Evolutionary conservation across 2,888 invertebrate species (phyloP).

Genomic region (Alitta virens): DNA sequence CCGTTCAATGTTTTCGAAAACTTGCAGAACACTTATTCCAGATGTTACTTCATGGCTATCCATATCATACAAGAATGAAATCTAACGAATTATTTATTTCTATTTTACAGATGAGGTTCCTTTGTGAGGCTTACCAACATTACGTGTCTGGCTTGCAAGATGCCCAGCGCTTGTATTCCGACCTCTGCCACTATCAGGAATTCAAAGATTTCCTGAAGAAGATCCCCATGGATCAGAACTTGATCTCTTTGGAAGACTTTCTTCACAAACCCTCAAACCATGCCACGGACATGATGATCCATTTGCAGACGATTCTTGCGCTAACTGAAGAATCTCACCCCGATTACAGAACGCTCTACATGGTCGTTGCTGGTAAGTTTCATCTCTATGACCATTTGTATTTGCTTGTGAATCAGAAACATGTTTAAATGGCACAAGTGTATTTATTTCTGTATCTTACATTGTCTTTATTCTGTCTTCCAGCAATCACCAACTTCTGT

Average conservation of each 20-base stretch:
- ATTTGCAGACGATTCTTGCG: background rate
- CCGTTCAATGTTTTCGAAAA: too few species aligned
- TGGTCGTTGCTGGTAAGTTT: background rate
- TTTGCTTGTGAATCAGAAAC: background rate
- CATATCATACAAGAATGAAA: too few species aligned
- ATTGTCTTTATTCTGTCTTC: background rate
- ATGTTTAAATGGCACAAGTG: background rate
- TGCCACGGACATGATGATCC: background rate
- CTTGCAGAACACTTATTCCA: too few species aligned
- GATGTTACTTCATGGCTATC: too few species aligned
- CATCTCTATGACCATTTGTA: background rate
- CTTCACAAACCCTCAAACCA: slow-evolving; percentile 4
- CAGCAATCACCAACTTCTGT: slow-evolving; percentile 11
- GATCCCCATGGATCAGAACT: background rate
- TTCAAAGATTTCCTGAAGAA: slow-evolving; percentile 43
- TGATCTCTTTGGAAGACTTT: slow-evolving; percentile 12
- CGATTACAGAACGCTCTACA: too few species aligned
- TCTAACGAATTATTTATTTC: too few species aligned
- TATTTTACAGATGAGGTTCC: background rate
- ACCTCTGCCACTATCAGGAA: slow-evolving; percentile 37
- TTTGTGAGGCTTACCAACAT: slow-evolving; percentile 45
- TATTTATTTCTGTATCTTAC: background rate
- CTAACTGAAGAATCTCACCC: background rate
- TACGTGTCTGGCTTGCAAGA: slow-evolving; percentile 41
- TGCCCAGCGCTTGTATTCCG: slow-evolving; percentile 37